Percentiles rank a stretch among this genome's conserved stretches.
phyloP scores from a whole-genome alignment of 2,888 invertebrate genomes.

The Atethmia centrago region DNA sequence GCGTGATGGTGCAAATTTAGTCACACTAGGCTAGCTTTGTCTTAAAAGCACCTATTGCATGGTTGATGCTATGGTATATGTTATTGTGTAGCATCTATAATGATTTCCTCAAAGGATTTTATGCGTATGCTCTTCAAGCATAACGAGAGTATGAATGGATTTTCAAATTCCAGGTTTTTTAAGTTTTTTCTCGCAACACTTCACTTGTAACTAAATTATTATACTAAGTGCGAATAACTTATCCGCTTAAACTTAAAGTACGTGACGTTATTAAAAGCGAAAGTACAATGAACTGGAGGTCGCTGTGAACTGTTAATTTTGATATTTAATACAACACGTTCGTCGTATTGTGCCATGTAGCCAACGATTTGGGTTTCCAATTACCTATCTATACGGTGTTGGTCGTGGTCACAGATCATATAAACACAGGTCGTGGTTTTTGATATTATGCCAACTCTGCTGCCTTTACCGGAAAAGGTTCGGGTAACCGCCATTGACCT shows the following conservation, averaged over 20 bases:
- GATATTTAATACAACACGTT: slow-evolving; percentile 57
- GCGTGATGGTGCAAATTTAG: no score
- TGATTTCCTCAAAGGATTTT: no score
- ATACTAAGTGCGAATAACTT: background rate
- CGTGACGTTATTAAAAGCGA: slow-evolving; percentile 56
- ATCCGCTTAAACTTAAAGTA: slow-evolving; percentile 22
- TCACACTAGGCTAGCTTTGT: no score
- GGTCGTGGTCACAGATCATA: no score
- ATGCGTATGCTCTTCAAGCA: background rate
- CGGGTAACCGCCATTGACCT: no score
- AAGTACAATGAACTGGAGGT: slow-evolving; percentile 55
- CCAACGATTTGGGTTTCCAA: slow-evolving; percentile 33
- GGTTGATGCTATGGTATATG: no score
- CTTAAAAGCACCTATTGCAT: no score
- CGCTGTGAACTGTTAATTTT: slow-evolving; percentile 39
- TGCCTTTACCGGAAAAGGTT: background rate
- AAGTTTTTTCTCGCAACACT: background rate
- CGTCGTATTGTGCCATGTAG: slow-evolving; percentile 9
- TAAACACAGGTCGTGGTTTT: background rate
- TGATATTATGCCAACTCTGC: background rate
- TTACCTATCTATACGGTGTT: background rate
- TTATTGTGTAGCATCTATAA: no score
- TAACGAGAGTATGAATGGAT: background rate
- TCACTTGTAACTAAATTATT: slow-evolving; percentile 3
- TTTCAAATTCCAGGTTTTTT: background rate